Conservation (phyloP, 2,888 invertebrate species). For the Hypena proboscidalis region DNA sequence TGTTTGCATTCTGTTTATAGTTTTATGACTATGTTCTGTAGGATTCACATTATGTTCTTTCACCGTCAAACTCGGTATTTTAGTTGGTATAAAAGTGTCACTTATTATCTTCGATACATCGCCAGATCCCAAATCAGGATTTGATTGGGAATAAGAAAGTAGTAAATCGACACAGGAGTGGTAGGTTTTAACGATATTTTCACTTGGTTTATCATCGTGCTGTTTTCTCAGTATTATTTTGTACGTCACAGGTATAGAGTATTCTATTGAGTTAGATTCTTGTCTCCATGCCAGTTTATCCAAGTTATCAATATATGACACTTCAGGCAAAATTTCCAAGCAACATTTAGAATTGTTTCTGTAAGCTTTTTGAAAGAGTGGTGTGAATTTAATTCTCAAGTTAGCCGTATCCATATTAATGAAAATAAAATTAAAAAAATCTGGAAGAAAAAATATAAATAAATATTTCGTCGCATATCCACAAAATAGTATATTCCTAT, state of each 20-base stretch:
- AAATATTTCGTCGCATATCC: too few relatives aligned
- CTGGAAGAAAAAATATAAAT: conserved; percentile 24
- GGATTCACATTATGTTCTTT: background rate
- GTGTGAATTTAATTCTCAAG: conserved; percentile 66
- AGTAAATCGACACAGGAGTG: conserved; percentile 74
- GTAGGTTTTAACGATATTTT: conserved; percentile 55
- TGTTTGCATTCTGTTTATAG: conserved; percentile 1
- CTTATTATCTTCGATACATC: conserved; percentile 60
- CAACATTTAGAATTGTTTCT: conserved; percentile 56
- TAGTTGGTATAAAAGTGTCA: conserved; percentile 56
- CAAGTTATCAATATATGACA: conserved; percentile 62
- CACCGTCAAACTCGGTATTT: conserved; percentile 21
- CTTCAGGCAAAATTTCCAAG: conserved; percentile 72
- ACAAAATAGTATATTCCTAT: too few relatives aligned
- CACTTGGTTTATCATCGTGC: conserved; percentile 17
- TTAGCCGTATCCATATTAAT: conserved; percentile 63
- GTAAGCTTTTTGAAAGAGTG: conserved; percentile 55
- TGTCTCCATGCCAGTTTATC: conserved; percentile 65
- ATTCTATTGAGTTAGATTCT: conserved; percentile 60
- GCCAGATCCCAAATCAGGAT: conserved; percentile 46
- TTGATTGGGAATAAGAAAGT: conserved; percentile 44
- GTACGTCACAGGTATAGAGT: conserved; percentile 69
- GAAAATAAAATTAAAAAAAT: conserved; percentile 25
- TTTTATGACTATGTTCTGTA: background rate
- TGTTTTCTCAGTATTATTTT: conserved; percentile 65